Base-by-base conservation (phyloP, 2,113 vertebrate genomes). In the Notarius quadriscutis region DNA sequence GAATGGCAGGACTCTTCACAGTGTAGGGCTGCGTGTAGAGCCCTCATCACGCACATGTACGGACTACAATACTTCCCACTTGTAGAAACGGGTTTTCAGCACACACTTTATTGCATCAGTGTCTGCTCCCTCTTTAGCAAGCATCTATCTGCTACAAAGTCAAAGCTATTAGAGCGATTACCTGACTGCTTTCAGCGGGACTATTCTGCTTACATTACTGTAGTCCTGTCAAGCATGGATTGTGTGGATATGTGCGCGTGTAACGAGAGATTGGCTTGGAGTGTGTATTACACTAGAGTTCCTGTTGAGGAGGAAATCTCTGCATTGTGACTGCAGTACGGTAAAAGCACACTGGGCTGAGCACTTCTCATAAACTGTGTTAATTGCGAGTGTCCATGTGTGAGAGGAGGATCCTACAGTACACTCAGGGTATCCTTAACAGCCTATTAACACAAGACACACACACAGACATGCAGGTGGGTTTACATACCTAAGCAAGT, bases 261-360 rank as follows among this genome's bases (percentile, higher is more conserved):
- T 55, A 85, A 77, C n/a, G n/a, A 57, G 50, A 72, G 50, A 10
- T 34, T 60, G 51, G 41, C 3, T 78, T 50, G 14, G 60, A 82
- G 62, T 27, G 62, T 34, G 67, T 8, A 51, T 75, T 71, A 87
- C 67, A 83, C 62, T 14, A 57, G 48, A 67, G 11, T 78, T 86
- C 55, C 65, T 86, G 81, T 81, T 53, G 55, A 86, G 57, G 67
- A 74, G 69, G 22, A 89, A 89, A 89, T 87, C 83, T 89, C 89
- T 89, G 86, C 89, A 89, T 87, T 83, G 86, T 86, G 83, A 75
- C 83, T 88, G 87, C 89, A 84, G 87, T 65, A 48, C 60, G 69
- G 55, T 80, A 86, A 5, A 88, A 84, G 69, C 87, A 55, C 57
- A 41, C 30, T 34, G 20, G 53, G 55, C 78, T 34, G 55, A 80